A percentile compares a stretch with the other conserved stretches of the same genome.
These are phyloP conservation scores for Camponotus floridanus DNA, from an alignment of 1,140 invertebrate genomes.

Conservation along the genomic window DNA sequence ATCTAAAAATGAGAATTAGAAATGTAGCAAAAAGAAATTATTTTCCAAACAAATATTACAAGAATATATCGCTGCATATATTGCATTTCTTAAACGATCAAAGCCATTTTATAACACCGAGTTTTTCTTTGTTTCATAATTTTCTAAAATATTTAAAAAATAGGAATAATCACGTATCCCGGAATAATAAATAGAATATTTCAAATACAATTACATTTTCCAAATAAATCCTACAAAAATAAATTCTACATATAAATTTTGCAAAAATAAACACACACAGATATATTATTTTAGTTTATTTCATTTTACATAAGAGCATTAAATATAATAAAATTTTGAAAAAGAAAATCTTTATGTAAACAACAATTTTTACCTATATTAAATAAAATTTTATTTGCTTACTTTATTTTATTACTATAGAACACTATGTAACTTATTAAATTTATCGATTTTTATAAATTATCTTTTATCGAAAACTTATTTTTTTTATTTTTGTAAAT, in stretches of 20 bases:
- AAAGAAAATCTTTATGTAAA: not conserved
- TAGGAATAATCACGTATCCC: not conserved
- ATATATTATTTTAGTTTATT: not conserved
- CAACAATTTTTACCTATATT: too few species aligned
- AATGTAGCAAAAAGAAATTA: not conserved
- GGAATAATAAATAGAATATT: not conserved
- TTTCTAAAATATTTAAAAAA: constrained; percentile 10
- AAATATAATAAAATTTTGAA: not conserved
- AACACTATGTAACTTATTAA: not conserved
- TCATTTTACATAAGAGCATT: not conserved
- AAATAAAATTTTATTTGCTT: not conserved
- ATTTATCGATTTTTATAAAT: not conserved
- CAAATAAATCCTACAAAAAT: not conserved
- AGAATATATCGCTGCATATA: not conserved
- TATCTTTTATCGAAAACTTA: not conserved
- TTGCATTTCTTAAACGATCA: constrained; percentile 5
- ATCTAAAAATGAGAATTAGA: not conserved
- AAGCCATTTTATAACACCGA: not conserved
- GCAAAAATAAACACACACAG: not conserved
- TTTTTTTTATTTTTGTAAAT: not conserved
- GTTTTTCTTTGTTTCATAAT: constrained; percentile 8
- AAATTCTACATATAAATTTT: too few species aligned
- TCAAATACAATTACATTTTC: constrained; percentile 3
- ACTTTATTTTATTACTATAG: too few species aligned
- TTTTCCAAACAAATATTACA: not conserved